These are phyloP conservation scores for Plutomurus gul DNA, from an alignment of 1,140 invertebrate species.

Conservation along the genomic window DNA sequence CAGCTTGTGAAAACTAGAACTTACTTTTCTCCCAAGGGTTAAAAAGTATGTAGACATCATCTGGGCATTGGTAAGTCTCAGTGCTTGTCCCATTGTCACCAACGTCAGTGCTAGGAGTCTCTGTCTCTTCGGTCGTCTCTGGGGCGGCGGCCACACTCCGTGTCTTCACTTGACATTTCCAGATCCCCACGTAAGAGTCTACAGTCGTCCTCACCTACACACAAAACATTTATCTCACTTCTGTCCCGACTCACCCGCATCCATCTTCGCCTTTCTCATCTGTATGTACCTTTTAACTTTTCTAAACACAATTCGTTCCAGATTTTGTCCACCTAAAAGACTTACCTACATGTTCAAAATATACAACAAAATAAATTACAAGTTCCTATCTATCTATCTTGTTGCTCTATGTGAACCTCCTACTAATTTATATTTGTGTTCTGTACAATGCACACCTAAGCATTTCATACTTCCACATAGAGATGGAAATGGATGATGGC, in stretches of 20 bases:
- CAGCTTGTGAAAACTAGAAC: conserved; percentile 22
- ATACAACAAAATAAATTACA: too few species aligned
- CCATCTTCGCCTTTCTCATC: neutral
- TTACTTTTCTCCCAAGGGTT: conserved; percentile 81
- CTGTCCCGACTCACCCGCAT: neutral
- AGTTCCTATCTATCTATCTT: too few species aligned
- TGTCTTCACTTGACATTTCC: conserved; percentile 67
- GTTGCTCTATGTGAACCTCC: too few species aligned
- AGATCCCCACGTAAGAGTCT: conserved; percentile 66
- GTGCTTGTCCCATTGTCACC: neutral
- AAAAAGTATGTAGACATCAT: conserved; percentile 76
- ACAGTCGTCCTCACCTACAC: conserved; percentile 66
- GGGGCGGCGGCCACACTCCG: conserved; percentile 58
- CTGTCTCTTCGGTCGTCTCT: conserved; percentile 38
- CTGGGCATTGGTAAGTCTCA: conserved; percentile 58
- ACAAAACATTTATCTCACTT: conserved; percentile 8
- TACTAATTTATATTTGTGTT: too few species aligned
- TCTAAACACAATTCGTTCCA: too few species aligned
- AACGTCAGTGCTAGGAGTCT: conserved; percentile 35
- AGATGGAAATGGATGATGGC: too few species aligned
- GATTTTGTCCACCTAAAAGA: too few species aligned
- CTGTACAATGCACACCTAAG: too few species aligned
- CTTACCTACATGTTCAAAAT: too few species aligned
- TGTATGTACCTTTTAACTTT: neutral
- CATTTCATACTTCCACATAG: too few species aligned